Evolutionary conservation across 2,888 invertebrate species (phyloP), one percentile per base, ranked within the genome.

Genomic region (Folsomia candida): DNA sequence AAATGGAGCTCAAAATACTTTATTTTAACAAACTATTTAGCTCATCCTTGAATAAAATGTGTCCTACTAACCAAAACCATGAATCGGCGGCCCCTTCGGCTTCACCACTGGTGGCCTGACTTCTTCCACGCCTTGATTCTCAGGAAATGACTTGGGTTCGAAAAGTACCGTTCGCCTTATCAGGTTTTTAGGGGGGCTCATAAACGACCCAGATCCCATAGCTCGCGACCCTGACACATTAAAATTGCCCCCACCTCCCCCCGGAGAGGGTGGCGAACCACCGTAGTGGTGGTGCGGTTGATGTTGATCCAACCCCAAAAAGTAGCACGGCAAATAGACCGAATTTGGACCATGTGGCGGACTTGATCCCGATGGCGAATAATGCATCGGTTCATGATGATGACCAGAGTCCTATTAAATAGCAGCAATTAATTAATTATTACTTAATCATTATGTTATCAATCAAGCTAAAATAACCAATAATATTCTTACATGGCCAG

Each of bases 361-460:
- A 25, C 26, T 61, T 20, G 51, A 29, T 18, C 37, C 22, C 24
- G 67, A 20, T 27, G 70, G 70, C 1, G 70, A 70, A 37, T 66
- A 70, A 37, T 70, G 71, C 71, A 71, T 71, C 27, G 71, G 71
- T 29, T 71, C 69, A n/a, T n/a, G n/a, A n/a, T n/a, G n/a, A n/a
- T n/a, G n/a, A n/a, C n/a, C n/a, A n/a, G n/a, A n/a, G n/a, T n/a
- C n/a, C n/a, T n/a, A n/a, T n/a, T n/a, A n/a, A n/a, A n/a, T n/a
- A n/a, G n/a, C n/a, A n/a, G n/a, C n/a, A n/a, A n/a, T n/a, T n/a
- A n/a, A n/a, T n/a, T n/a, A n/a, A n/a, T n/a, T n/a, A n/a, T n/a
- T n/a, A n/a, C n/a, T n/a, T n/a, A n/a, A n/a, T n/a, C n/a, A n/a
- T n/a, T n/a, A n/a, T n/a, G n/a, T n/a, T n/a, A n/a, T n/a, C n/a